These are phyloP conservation scores for Gouania willdenowi DNA, from an alignment of 2,797 vertebrate genomes.

Conservation along the genomic window DNA sequence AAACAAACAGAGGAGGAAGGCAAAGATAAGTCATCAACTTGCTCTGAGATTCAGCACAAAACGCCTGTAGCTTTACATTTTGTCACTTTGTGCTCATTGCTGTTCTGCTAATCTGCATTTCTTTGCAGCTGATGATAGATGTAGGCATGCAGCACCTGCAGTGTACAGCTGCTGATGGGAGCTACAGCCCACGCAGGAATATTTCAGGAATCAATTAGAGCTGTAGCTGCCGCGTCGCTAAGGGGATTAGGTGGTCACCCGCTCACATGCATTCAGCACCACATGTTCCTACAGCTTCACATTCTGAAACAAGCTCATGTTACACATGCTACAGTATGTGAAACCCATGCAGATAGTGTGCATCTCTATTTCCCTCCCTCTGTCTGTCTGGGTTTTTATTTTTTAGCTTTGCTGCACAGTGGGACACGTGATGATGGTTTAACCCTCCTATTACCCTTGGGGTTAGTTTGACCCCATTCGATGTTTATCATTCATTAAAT, in stretches of 20 bases:
- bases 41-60: slow-evolving; percentile 72
- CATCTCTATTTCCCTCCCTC: too few species aligned
- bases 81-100: slow-evolving; percentile 25
- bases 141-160: slow-evolving; percentile 74
- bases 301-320: slow-evolving; percentile 68
- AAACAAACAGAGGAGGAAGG: slow-evolving; percentile 8
- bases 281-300: slow-evolving; percentile 73
- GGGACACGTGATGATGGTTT: background rate
- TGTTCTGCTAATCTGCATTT: slow-evolving; percentile 78
- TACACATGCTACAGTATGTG: slow-evolving; percentile 67
- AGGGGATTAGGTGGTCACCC: slow-evolving; percentile 85
- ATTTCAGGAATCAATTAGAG: slow-evolving; percentile 92
- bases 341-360: slow-evolving; percentile 82
- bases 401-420: background rate
- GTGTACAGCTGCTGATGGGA: slow-evolving; percentile 41
- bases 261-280: slow-evolving; percentile 75
- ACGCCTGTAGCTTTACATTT: slow-evolving; percentile 1
- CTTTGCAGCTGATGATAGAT: slow-evolving; percentile 78
- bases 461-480: too few species aligned
- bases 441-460: slow-evolving; percentile 45
- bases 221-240: slow-evolving; percentile 80
- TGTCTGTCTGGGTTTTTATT: too few species aligned
- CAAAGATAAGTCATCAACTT: slow-evolving; percentile 62
- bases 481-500: too few species aligned
- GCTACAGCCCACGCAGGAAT: slow-evolving; percentile 78